Conservation (phyloP, 2,797 vertebrate genomes). For the Pitangus sulphuratus region DNA sequence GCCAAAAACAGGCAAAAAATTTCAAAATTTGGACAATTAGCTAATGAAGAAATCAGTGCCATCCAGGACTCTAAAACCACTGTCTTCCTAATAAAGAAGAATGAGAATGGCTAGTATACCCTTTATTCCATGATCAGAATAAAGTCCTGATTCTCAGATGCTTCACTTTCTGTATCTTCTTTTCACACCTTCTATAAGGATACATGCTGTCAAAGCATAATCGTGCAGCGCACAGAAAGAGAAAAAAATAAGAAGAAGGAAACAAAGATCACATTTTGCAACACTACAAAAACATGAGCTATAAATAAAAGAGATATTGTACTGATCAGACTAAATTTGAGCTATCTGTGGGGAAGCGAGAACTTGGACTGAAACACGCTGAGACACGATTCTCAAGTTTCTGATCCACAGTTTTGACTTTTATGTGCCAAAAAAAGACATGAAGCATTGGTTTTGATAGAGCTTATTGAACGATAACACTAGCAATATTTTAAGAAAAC, state of each 20-base stretch:
- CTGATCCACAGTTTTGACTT: not conserved
- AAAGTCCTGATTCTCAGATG: not conserved
- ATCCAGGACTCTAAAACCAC: not conserved
- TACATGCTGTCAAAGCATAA: not conserved
- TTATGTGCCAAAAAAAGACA: not conserved
- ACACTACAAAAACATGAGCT: not conserved
- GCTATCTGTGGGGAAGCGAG: not conserved
- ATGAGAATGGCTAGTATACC: not conserved
- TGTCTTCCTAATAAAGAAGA: not conserved
- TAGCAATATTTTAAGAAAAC: not conserved
- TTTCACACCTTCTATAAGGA: not conserved
- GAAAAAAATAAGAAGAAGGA: fast-evolving
- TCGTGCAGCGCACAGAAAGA: not conserved
- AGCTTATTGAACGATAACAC: not conserved
- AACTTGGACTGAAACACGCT: not conserved
- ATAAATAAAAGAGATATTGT: not conserved
- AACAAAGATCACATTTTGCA: not conserved
- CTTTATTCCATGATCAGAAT: not conserved
- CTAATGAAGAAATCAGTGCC: not conserved
- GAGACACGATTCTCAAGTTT: not conserved
- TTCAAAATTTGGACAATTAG: not conserved
- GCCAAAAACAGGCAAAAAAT: not conserved
- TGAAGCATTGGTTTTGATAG: not conserved
- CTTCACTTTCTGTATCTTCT: not conserved
- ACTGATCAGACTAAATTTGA: not conserved